Evolutionary conservation across 2,113 vertebrate genomes (phyloP).

Genomic region (Oreotrochilus melanogaster): DNA sequence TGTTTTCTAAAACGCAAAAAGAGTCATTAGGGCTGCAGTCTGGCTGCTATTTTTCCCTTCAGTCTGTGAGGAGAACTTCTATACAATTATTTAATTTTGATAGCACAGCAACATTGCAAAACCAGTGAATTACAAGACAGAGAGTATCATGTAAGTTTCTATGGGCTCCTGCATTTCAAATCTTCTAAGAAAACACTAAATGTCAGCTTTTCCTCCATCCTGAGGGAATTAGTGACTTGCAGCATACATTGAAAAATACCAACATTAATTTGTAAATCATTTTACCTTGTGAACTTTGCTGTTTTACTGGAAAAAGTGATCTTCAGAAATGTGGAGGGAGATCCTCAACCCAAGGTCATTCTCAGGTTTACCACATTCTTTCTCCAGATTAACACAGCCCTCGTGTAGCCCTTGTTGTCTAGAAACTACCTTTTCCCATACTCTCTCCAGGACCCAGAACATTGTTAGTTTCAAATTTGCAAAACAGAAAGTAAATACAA

Average conservation of each 20-base stretch:
- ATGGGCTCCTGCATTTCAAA: background rate
- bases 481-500: background rate
- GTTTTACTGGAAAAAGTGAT: background rate
- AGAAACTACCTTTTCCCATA: slow-evolving; percentile 11
- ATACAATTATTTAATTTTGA: background rate
- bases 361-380: background rate
- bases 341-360: background rate
- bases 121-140: background rate
- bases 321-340: background rate
- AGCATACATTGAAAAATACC: background rate
- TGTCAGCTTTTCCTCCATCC: background rate
- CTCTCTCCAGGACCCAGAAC: background rate
- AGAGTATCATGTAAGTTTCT: background rate
- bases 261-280: background rate
- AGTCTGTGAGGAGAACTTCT: background rate
- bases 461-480: background rate
- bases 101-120: background rate
- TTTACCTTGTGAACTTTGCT: background rate
- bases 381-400: background rate
- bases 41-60: background rate
- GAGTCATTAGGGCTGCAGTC: no score
- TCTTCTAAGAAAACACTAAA: background rate
- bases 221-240: background rate
- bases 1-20: background rate
- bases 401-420: background rate